phyloP scores from a whole-genome alignment of 2,888 invertebrate genomes.

The Apotomis betuletana region DNA sequence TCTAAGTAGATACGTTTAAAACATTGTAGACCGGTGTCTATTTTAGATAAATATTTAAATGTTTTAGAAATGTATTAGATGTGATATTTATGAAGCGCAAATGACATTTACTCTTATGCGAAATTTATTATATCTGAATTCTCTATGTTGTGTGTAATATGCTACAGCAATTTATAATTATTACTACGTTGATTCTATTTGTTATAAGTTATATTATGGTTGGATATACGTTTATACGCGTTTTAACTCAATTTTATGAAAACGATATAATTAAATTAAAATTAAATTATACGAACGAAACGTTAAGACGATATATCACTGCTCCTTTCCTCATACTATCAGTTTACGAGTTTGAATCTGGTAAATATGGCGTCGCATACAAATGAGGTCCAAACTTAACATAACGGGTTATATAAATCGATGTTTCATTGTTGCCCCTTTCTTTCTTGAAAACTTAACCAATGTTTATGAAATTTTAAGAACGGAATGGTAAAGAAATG shows the following conservation, averaged over 20 bases:
- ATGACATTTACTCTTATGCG: conserved; percentile 38
- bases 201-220: not conserved
- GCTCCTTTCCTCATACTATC: too few species aligned
- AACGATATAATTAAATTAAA: not conserved
- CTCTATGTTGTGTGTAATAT: not conserved
- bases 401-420: too few species aligned
- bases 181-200: not conserved
- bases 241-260: conserved; percentile 4
- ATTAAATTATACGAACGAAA: too few species aligned
- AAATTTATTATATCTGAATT: conserved; percentile 13
- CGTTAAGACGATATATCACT: too few species aligned
- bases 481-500: too few species aligned
- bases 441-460: too few species aligned
- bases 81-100: conserved; percentile 43
- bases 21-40: conserved; percentile 51
- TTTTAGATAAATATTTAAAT: conserved; percentile 59
- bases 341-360: too few species aligned
- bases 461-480: too few species aligned
- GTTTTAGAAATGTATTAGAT: conserved; percentile 48
- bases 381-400: too few species aligned
- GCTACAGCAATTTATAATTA: not conserved
- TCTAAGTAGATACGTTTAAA: conserved; percentile 1
- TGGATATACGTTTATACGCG: not conserved
- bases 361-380: too few species aligned
- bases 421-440: too few species aligned